phyloP scores from a whole-genome alignment of 2,797 vertebrate species.

The Eulemur mongoz region DNA sequence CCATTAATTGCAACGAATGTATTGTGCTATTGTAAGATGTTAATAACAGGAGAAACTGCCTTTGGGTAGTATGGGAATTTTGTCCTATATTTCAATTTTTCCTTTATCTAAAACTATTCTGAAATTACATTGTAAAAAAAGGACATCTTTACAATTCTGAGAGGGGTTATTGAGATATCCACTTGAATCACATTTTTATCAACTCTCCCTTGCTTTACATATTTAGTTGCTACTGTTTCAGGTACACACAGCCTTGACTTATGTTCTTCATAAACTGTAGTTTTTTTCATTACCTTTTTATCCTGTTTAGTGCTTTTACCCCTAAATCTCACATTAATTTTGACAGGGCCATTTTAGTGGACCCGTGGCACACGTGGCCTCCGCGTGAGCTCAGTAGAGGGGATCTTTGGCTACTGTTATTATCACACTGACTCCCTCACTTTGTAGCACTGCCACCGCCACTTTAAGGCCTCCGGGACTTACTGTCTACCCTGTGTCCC shows the following conservation, averaged over 20 bases:
- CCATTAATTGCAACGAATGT: not conserved
- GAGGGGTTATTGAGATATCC: not conserved
- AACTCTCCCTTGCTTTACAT: not conserved
- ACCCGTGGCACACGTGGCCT: not conserved
- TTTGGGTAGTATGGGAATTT: not conserved
- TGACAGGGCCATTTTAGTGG: not conserved
- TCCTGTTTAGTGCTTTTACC: not conserved
- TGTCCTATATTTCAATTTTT: not conserved
- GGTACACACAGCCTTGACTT: not conserved
- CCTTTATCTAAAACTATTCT: not conserved
- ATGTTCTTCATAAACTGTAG: not conserved
- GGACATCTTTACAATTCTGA: not conserved
- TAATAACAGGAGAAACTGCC: not conserved
- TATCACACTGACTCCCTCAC: not conserved
- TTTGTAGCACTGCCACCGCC: not conserved
- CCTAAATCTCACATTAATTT: not conserved
- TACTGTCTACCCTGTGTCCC: not conserved
- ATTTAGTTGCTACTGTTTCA: not conserved
- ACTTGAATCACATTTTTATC: not conserved
- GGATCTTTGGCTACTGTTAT: too few relatives aligned
- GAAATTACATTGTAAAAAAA: not conserved
- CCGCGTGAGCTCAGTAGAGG: not conserved
- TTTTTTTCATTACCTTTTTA: not conserved
- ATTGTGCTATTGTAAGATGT: not conserved
- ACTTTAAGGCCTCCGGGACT: not conserved